Conservation (phyloP, 2,113 vertebrate genomes). For the Abramis brama region DNA sequence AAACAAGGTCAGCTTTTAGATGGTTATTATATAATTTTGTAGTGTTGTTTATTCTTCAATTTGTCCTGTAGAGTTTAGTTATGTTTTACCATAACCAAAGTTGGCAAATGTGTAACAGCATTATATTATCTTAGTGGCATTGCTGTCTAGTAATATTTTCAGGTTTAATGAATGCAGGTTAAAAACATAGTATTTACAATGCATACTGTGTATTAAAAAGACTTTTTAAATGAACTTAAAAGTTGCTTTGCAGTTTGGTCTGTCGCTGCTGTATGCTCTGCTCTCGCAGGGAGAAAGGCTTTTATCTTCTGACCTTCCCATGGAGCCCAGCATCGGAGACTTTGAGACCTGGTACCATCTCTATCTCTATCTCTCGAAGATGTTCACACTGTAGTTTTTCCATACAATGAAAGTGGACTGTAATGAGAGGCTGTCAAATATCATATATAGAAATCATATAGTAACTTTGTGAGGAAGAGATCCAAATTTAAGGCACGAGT, state of each 20-base stretch:
- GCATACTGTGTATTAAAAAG: too few relatives aligned
- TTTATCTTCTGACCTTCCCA: slow-evolving; percentile 78
- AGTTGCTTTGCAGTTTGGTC: slow-evolving; percentile 84
- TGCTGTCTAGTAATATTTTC: neutral
- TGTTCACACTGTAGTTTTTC: neutral
- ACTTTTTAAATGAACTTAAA: neutral
- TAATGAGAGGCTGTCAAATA: neutral
- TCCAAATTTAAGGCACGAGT: neutral
- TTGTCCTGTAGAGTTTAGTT: too few relatives aligned
- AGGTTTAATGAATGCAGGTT: too few relatives aligned
- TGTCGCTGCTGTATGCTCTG: slow-evolving; percentile 91
- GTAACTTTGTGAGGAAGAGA: neutral
- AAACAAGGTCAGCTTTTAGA: slow-evolving; percentile 82
- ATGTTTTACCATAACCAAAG: neutral
- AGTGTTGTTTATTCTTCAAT: neutral
- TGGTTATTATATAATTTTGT: neutral
- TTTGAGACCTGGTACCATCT: slow-evolving; percentile 82
- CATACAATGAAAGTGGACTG: too few relatives aligned
- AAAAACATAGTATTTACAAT: too few relatives aligned
- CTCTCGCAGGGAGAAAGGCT: slow-evolving; percentile 90
- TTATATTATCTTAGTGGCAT: neutral
- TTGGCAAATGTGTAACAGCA: neutral
- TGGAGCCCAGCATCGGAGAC: slow-evolving; percentile 80
- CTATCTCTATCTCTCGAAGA: neutral
- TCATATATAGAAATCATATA: neutral